Conservation (phyloP, 1,140 invertebrate genomes). For the Apolygus lucorum region DNA sequence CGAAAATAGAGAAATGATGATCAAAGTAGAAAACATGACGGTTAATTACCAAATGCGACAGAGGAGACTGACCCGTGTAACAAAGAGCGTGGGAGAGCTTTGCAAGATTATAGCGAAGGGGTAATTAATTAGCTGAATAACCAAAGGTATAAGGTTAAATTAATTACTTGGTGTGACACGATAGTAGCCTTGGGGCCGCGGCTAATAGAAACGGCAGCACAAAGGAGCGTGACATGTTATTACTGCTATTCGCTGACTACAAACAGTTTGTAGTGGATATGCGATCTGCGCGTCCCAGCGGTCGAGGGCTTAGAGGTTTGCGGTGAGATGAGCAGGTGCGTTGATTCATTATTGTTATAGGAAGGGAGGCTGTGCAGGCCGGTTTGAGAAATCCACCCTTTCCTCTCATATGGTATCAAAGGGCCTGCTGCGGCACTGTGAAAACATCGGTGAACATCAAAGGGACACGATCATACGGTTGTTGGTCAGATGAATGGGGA, state of each 20-base stretch:
- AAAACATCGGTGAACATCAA: too few species aligned
- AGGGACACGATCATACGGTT: too few species aligned
- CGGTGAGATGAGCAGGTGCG: neutral
- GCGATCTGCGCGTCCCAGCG: neutral
- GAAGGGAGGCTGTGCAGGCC: too few species aligned
- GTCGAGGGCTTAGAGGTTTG: neutral
- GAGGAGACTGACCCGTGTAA: too few species aligned
- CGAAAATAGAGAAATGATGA: too few species aligned
- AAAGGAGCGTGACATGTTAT: conserved; percentile 8
- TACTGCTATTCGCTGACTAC: conserved; percentile 9
- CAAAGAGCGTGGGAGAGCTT: too few species aligned
- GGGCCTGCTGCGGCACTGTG: too few species aligned
- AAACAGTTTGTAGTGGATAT: neutral
- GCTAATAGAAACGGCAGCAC: conserved; percentile 10
- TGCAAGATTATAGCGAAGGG: neutral
- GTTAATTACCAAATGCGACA: too few species aligned
- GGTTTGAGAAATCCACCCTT: too few species aligned
- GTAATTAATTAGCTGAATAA: conserved; percentile 15
- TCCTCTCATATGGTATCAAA: too few species aligned
- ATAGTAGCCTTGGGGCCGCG: neutral
- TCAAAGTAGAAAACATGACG: too few species aligned
- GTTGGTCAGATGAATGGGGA: too few species aligned
- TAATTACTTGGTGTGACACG: conserved; percentile 8
- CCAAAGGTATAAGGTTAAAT: conserved; percentile 15
- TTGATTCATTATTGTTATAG: neutral